Evolutionary conservation across 1,140 invertebrate species (phyloP), one percentile per base, ranked within the genome.

Genomic region (Brachionus plicatilis): DNA sequence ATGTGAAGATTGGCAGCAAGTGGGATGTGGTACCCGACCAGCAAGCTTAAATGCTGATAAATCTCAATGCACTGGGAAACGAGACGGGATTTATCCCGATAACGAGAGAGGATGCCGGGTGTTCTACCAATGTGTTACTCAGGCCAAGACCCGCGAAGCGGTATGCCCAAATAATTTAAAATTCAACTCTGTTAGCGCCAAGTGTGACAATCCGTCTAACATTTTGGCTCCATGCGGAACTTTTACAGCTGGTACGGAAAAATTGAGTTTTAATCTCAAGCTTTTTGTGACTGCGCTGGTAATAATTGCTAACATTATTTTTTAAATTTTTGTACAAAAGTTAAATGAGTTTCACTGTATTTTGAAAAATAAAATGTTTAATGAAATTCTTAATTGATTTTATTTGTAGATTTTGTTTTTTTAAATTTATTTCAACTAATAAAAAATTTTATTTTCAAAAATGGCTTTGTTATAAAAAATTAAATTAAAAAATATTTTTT

Each of bases 71-170:
- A 50, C 45, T 11, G 37, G 29, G 5, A 84, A 84, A 60, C 17
- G 47, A 43, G 70, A 84, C 41, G 83, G 83, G 43, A 84, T 84
- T 41, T 66, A 84, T 76, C 45, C 83, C 3, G 83, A 84, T 47
- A 76, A 33, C 5, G 83, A 72, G 7, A 45, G 68, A 24, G 47
- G 12, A 20, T 84, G 83, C 45, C 41, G 45, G 20, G 24, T 75
- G 8, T 84, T 75, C 47, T 84, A 45, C n/a, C 68, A 84, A 75
- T 84, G 83, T 78, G 47, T 72, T 12, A 65, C 37, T 8, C 68
- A 76, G 41, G 9, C n/a, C 5, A 84, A 84, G 65, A 78, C 53
- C 17, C 66, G 83, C 14, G 83, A 84, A 78, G 83, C 83, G 29
- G 65, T 29, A 12, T 84, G 83, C 43, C 66, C 66, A 7, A 72